These are phyloP conservation scores for Sebastes kiyomatsui DNA, from an alignment of 2,797 vertebrate species.

Conservation along the genomic window DNA sequence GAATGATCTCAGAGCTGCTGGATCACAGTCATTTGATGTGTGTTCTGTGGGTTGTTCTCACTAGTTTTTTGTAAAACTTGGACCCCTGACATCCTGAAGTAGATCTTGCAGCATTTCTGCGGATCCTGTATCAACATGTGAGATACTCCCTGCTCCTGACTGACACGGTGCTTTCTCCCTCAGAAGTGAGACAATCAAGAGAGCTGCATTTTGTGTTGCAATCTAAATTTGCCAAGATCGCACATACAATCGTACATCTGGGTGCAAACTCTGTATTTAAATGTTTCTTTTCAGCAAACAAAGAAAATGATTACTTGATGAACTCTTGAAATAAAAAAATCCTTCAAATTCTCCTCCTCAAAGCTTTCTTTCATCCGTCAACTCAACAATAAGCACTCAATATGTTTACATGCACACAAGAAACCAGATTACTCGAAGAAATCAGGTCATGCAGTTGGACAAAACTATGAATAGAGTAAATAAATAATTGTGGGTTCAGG, in stretches of 20 bases:
- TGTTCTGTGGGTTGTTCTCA: background rate
- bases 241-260: background rate
- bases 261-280: background rate
- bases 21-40: background rate
- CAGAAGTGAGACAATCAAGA: background rate
- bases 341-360: background rate
- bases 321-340: background rate
- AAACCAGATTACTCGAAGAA: background rate
- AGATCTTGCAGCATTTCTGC: background rate
- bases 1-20: background rate
- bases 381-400: background rate
- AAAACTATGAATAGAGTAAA: background rate
- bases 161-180: background rate
- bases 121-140: background rate
- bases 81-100: background rate
- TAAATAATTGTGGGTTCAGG: background rate
- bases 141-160: background rate
- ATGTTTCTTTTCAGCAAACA: too few species aligned
- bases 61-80: background rate
- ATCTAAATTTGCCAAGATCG: background rate
- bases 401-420: background rate
- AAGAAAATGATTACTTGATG: background rate
- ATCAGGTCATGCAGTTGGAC: background rate
- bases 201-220: background rate
- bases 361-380: background rate